Evolutionary conservation across 2,888 invertebrate species (phyloP), one percentile per base, ranked within the genome.

Genomic region (Dicyrtoma fusca): DNA sequence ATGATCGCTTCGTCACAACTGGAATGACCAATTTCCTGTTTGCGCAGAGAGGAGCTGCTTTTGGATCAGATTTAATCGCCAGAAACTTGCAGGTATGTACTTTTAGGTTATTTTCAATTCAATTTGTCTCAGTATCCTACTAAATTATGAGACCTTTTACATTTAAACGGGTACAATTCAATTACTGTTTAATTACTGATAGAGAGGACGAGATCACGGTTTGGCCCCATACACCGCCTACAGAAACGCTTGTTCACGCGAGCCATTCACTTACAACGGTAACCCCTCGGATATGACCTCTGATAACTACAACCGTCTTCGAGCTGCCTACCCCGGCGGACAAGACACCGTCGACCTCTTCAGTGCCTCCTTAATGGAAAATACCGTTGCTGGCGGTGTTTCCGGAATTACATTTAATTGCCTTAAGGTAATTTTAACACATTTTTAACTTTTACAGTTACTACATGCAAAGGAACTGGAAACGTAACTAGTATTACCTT

Each of bases 21-120:
- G 82, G 82, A 34, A 77, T 83, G 21, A 82, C 81, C 2, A 81
- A 80, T 61, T 75, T 76, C 53, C 51, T 79, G 74, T 82, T 81
- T 57, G 75, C 72, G 45, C 63, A 57, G 3, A 70, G 26, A 42
- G 72, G 70, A n/a, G 10, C 6, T 5, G 61, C 72, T 14, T 34
- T 34, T 34, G 81, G 81, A n/a, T 61, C 71, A 13, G 81, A 81
- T 74, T 73, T 81, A 49, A 71, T 78, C 14, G 80, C 81, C 0
- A 73, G 80, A 68, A 81, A 81, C 57, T 76, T 81, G 66, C 80
- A 80, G 73, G 75, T 74, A 49, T 19, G 8, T 19, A 51, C 51
- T 47, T 13, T 11, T 45, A 13, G 13, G 13, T 45, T 11, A 11
- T n/a, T n/a, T n/a, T n/a, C n/a, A n/a, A n/a, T n/a, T n/a, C n/a